Evolutionary conservation across 2,888 invertebrate genomes (phyloP).

Genomic region (Bibio marci): DNA sequence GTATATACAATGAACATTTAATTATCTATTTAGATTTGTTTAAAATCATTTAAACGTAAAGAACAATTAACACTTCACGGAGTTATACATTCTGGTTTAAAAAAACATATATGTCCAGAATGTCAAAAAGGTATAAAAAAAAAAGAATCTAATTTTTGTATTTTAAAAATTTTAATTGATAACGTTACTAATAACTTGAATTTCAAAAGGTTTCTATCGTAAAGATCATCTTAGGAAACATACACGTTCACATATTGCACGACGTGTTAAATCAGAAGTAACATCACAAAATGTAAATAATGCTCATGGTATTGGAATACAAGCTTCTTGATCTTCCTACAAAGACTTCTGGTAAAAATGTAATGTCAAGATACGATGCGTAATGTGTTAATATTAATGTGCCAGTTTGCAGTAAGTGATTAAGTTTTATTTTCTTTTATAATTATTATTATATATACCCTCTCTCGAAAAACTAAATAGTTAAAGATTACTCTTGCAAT

Average conservation of each 20-base stretch:
- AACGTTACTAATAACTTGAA: too few species aligned
- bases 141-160: neutral
- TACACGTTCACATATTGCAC: conserved; percentile 67
- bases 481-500: too few species aligned
- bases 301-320: conserved; percentile 23
- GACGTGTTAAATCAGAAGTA: conserved; percentile 69
- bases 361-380: too few species aligned
- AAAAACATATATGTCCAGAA: conserved; percentile 70
- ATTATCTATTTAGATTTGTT: conserved; percentile 36
- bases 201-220: conserved; percentile 54
- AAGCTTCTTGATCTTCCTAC: conserved; percentile 33
- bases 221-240: conserved; percentile 77
- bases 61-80: conserved; percentile 78
- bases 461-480: too few species aligned
- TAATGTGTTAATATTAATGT: too few species aligned
- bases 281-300: conserved; percentile 46
- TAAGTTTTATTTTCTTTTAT: too few species aligned
- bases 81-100: conserved; percentile 80
- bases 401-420: too few species aligned
- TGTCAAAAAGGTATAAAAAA: conserved; percentile 54
- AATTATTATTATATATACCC: too few species aligned
- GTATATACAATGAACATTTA: too few species aligned
- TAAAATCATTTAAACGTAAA: conserved; percentile 77
- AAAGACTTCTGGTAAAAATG: conserved; percentile 32
- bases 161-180: neutral